Conservation (phyloP, 2,113 vertebrate species). For the Chascanopsetta lugubris region DNA sequence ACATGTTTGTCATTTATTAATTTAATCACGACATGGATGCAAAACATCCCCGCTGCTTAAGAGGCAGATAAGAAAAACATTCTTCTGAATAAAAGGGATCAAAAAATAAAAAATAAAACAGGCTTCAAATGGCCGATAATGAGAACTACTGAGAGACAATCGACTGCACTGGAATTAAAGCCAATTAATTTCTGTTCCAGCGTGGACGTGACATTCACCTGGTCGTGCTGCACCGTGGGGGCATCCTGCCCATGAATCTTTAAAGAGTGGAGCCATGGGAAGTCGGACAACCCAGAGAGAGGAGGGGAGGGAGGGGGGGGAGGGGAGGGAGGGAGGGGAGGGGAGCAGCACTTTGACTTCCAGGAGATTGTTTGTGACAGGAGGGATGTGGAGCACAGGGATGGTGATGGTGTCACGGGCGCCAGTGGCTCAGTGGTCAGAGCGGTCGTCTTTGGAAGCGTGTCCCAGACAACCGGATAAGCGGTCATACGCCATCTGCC, state of each 20-base stretch:
- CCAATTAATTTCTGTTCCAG: slow-evolving; percentile 53
- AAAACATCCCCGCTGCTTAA: not conserved
- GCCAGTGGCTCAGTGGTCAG: too few species aligned
- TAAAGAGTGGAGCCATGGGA: slow-evolving; percentile 48
- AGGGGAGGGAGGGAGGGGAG: not conserved
- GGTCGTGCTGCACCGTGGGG: slow-evolving; percentile 43
- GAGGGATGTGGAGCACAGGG: too few species aligned
- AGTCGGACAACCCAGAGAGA: slow-evolving; percentile 35
- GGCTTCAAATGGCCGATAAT: not conserved
- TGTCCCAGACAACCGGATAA: too few species aligned
- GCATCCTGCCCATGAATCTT: slow-evolving; percentile 55
- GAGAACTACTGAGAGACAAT: slow-evolving; percentile 23
- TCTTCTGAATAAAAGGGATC: slow-evolving; percentile 9
- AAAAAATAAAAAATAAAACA: not conserved
- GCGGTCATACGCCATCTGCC: too few species aligned
- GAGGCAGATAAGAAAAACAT: not conserved
- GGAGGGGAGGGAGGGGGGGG: slow-evolving; percentile 2
- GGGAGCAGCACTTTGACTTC: not conserved
- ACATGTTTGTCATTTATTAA: not conserved
- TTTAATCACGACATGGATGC: not conserved
- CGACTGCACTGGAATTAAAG: slow-evolving; percentile 15
- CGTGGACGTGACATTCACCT: slow-evolving; percentile 51
- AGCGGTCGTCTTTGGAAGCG: too few species aligned
- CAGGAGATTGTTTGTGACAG: too few species aligned
- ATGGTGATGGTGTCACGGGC: too few species aligned